Conservation (phyloP, 92 coral and sea anemone genomes). For the Metridium senile region DNA sequence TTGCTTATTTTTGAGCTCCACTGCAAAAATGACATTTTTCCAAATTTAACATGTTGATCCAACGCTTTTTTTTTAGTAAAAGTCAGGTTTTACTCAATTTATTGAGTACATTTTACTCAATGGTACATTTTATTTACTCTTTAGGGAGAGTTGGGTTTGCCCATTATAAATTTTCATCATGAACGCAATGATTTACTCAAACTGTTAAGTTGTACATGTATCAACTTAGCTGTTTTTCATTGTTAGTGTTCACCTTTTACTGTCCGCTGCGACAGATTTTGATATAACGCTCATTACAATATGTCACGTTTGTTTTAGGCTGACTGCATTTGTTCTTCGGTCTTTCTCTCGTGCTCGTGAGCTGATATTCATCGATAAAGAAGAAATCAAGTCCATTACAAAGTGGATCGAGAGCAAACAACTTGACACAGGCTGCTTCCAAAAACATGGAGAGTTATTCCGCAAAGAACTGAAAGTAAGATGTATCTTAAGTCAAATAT, state of each 20-base stretch:
- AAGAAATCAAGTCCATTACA: constrained; percentile 42
- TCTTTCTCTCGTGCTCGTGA: constrained; percentile 84
- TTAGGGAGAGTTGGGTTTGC: too few relatives aligned
- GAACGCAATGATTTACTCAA: too few relatives aligned
- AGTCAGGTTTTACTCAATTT: too few relatives aligned
- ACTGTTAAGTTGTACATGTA: not conserved
- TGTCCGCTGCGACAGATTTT: not conserved
- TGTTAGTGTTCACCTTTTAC: not conserved
- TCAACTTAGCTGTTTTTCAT: not conserved
- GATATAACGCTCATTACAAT: too few relatives aligned
- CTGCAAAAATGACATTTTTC: too few relatives aligned
- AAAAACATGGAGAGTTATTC: constrained; percentile 57
- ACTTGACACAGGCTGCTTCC: constrained; percentile 67
- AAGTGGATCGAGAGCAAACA: constrained; percentile 75
- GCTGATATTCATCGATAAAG: constrained; percentile 63
- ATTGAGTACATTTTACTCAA: too few relatives aligned
- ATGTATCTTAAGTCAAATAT: too few relatives aligned
- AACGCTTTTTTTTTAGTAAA: too few relatives aligned
- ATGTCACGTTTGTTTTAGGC: constrained; percentile 44
- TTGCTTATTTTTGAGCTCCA: too few relatives aligned
- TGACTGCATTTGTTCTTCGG: constrained; percentile 94
- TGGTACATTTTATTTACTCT: too few relatives aligned
- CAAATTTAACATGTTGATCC: too few relatives aligned
- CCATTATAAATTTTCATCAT: too few relatives aligned
- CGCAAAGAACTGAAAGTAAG: constrained; percentile 67